Evolutionary conservation across 2,797 vertebrate genomes (phyloP).

Genomic region (Brotula barbata): DNA sequence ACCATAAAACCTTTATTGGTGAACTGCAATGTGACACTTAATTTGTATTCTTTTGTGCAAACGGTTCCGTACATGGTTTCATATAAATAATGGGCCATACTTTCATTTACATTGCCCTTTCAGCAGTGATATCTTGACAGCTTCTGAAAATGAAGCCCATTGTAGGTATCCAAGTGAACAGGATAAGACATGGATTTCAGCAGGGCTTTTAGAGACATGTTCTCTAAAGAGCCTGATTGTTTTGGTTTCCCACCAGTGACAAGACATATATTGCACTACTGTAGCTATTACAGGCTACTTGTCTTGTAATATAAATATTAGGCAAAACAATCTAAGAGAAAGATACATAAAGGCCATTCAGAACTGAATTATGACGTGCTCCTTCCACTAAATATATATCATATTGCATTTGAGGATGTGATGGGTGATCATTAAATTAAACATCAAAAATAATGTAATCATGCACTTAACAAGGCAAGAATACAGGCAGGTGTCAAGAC

Average conservation of each 20-base stretch:
- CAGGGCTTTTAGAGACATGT: constrained; percentile 28
- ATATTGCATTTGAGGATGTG: constrained; percentile 53
- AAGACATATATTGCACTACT: constrained; percentile 75
- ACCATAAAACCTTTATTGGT: constrained; percentile 65
- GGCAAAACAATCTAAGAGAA: constrained; percentile 19
- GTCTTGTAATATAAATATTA: constrained; percentile 39
- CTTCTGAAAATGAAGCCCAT: constrained; percentile 73
- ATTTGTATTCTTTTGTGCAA: constrained; percentile 66
- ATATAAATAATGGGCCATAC: constrained; percentile 64
- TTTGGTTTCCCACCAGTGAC: constrained; percentile 64
- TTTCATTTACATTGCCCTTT: constrained; percentile 44
- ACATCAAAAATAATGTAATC: constrained; percentile 24
- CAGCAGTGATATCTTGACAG: constrained; percentile 59
- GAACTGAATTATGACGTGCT: constrained; percentile 46
- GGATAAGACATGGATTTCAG: constrained; percentile 36
- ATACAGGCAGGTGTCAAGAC: constrained; percentile 42
- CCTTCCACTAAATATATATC: constrained; percentile 32
- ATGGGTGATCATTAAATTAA: constrained; percentile 14
- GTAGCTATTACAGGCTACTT: constrained; percentile 50
- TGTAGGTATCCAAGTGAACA: constrained; percentile 27
- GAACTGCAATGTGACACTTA: constrained; percentile 57
- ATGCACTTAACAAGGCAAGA: constrained; percentile 46
- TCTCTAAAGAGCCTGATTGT: constrained; percentile 16
- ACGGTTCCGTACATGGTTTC: constrained; percentile 49
- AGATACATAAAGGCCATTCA: constrained; percentile 10